A percentile compares a stretch with the other conserved stretches of the same genome.
Conservation (phyloP, 2,888 invertebrate species). For the Eupithecia vulgata region DNA sequence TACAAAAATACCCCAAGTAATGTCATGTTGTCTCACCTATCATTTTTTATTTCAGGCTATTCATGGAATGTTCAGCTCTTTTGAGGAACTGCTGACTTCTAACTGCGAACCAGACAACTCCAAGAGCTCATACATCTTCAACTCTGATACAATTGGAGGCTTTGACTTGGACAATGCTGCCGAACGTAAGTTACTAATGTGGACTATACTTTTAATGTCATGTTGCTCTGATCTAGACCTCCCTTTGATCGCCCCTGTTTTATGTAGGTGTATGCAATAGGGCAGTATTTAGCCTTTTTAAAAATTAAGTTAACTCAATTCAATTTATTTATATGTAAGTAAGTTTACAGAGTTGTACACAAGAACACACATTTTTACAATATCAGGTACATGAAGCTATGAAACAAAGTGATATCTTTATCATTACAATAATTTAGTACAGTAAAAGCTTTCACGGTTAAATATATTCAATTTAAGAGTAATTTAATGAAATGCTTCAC, state of each 20-base stretch:
- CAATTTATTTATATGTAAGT: no score
- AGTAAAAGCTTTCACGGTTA: neutral
- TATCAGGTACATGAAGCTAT: no score
- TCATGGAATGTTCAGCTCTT: constrained; percentile 23
- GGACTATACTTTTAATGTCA: neutral
- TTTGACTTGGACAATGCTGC: constrained; percentile 25
- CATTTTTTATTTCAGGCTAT: neutral
- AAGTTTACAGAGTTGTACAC: no score
- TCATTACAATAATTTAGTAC: no score
- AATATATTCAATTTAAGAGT: neutral
- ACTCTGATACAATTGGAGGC: constrained; percentile 1
- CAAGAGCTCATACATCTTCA: constrained; percentile 9
- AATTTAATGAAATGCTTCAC: neutral
- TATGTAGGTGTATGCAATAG: neutral
- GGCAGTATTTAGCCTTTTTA: neutral
- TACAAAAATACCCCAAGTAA: neutral
- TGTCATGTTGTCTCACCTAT: neutral
- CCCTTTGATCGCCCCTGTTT: neutral
- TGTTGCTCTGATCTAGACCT: neutral
- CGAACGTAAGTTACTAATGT: constrained; percentile 19
- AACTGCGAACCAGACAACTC: constrained; percentile 19
- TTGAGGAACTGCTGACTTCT: constrained; percentile 25
- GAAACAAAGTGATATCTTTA: no score
- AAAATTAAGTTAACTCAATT: no score
- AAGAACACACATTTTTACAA: no score